Conservation (phyloP, 1,140 invertebrate species). For the Drosophila ananassae region DNA sequence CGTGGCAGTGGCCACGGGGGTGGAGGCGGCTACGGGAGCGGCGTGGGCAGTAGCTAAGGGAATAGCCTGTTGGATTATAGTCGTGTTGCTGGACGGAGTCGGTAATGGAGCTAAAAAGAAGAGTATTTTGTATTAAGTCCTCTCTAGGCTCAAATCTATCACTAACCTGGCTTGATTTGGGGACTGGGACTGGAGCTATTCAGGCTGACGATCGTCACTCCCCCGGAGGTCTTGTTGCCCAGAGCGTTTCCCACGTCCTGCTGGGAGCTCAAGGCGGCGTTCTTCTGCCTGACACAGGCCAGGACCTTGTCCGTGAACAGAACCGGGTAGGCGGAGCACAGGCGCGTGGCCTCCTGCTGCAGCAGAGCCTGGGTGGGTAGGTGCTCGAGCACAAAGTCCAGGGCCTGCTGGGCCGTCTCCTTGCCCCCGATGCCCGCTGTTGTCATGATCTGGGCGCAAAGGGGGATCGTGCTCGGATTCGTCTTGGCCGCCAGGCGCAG, state of each 20-base stretch:
- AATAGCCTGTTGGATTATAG: conserved; percentile 24
- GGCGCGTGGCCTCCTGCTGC: conserved; percentile 90
- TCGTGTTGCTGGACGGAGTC: conserved; percentile 37
- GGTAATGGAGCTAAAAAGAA: conserved; percentile 17
- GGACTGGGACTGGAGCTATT: conserved; percentile 81
- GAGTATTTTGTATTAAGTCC: neutral
- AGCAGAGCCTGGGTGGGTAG: conserved; percentile 89
- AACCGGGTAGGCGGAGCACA: conserved; percentile 90
- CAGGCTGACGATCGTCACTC: conserved; percentile 91
- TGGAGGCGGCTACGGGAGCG: conserved; percentile 47
- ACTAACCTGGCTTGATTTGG: conserved; percentile 45
- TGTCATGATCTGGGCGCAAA: conserved; percentile 88
- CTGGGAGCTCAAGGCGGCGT: conserved; percentile 83
- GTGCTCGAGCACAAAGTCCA: conserved; percentile 91
- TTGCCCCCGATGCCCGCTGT: conserved; percentile 87
- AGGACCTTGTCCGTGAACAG: conserved; percentile 91
- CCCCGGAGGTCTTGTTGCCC: conserved; percentile 86
- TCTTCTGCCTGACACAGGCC: conserved; percentile 88
- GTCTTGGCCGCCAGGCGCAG: conserved; percentile 88
- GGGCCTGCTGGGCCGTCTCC: conserved; percentile 90
- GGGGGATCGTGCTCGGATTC: conserved; percentile 88
- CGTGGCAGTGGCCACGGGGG: conserved; percentile 35
- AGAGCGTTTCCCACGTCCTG: conserved; percentile 85
- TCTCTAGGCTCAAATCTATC: neutral
- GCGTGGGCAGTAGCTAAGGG: conserved; percentile 10